Evolutionary conservation across 2,113 vertebrate genomes (phyloP).

Genomic region (Rhinopomastus cyanomelas): DNA sequence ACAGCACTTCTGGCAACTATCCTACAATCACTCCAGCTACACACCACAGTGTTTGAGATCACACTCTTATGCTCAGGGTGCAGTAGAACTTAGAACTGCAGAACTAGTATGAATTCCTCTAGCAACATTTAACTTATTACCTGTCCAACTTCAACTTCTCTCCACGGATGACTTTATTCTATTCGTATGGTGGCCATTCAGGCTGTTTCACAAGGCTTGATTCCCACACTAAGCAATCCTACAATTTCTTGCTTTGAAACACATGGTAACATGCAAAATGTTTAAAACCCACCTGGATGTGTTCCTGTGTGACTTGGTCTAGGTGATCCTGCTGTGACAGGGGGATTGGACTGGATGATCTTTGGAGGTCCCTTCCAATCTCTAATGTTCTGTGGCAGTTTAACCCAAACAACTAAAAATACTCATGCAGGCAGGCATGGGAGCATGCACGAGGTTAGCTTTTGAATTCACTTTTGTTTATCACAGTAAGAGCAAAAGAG

Average conservation of each 20-base stretch:
- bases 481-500: neutral
- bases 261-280: neutral
- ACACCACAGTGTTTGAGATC: rapidly evolving
- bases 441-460: neutral
- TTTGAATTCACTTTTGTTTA: neutral
- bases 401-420: neutral
- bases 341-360: too few species aligned
- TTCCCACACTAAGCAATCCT: neutral
- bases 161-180: neutral
- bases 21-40: neutral
- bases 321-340: too few species aligned
- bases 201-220: neutral
- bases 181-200: neutral
- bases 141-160: neutral
- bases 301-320: too few species aligned
- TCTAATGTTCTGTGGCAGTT: too few species aligned
- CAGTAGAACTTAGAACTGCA: neutral
- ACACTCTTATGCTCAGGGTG: neutral
- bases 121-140: neutral
- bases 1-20: neutral
- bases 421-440: neutral
- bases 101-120: neutral
- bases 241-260: neutral
- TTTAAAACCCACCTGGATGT: too few species aligned
- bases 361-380: too few species aligned